Evolutionary conservation across 2,797 vertebrate species (phyloP).

Genomic region (Spatula versicolor): DNA sequence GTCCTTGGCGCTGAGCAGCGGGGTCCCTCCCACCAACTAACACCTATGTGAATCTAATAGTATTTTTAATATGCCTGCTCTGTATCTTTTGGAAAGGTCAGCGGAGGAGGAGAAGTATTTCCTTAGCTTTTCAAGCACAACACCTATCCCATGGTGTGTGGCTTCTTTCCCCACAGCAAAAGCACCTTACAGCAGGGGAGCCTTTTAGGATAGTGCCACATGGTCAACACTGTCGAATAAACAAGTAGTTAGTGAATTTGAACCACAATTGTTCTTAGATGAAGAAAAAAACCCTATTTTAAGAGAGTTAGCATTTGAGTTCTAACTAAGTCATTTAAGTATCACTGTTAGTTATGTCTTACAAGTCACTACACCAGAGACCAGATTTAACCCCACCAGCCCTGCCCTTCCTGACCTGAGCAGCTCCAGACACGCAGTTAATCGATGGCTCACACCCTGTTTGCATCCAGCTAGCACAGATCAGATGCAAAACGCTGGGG

Average conservation of each 20-base stretch:
- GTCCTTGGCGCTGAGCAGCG: not conserved
- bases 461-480: not conserved
- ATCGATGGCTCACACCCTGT: not conserved
- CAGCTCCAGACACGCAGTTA: not conserved
- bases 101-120: not conserved
- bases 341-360: not conserved
- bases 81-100: not conserved
- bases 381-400: rapidly evolving
- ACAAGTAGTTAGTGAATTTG: not conserved
- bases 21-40: not conserved
- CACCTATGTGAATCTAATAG: rapidly evolving
- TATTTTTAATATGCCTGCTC: not conserved
- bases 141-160: not conserved
- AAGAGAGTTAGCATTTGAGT: not conserved
- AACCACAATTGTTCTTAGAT: not conserved
- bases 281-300: not conserved
- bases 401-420: not conserved
- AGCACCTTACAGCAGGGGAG: rapidly evolving
- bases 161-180: not conserved
- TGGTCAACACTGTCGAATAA: not conserved
- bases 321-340: not conserved
- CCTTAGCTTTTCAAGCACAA: not conserved
- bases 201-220: not conserved
- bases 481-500: not conserved
- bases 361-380: not conserved